Base-by-base conservation (phyloP, 2,113 vertebrate species). In the Galbula dea region DNA sequence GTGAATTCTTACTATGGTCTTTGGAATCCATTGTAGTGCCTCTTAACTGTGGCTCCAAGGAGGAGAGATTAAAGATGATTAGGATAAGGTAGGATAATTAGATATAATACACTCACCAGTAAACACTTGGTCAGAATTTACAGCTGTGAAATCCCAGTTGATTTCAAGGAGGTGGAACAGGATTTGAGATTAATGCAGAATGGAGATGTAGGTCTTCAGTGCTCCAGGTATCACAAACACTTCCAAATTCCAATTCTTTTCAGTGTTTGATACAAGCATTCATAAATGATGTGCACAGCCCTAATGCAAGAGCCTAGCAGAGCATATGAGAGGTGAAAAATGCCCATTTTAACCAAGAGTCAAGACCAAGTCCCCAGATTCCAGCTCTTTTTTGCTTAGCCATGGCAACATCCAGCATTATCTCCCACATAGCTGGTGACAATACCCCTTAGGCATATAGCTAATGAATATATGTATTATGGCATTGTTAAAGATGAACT, bases 41-140 rank as follows among this genome's bases (percentile, higher is more conserved):
- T 90, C 76, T 88, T 77, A 74, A 51, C 52, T 83, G 9, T 51
- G 67, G 39, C 32, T 89, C 61, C 57, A 61, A 94, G 55, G 41
- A 86, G 36, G 30, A 67, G 49, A 86, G 58, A 93, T 88, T 82
- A 88, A 81, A 90, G 66, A 75, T 93, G 93, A 88, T 89, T 83
- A 78, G 49, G 77, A 57, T 83, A 67, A 93, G 36, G 61, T 0
- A 0, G 24, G 29, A 81, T 89, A 88, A 93, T 94, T 85, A 76
- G 67, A 65, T 37, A 45, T 14, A 26, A 80, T 67, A 32, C 8
- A 36, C 30, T 78, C n/a, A 57, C 27, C n/a, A 23, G 57, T 10
- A 76, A 75, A 94, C 81, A 58, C 46, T 89, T 24, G 24, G 13
- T 37, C 65, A 76, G 71, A 92, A 65, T 95, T 87, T 85, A 61